Conservation (phyloP, 2,113 vertebrate species). For the Petrocephalus zakoni region DNA sequence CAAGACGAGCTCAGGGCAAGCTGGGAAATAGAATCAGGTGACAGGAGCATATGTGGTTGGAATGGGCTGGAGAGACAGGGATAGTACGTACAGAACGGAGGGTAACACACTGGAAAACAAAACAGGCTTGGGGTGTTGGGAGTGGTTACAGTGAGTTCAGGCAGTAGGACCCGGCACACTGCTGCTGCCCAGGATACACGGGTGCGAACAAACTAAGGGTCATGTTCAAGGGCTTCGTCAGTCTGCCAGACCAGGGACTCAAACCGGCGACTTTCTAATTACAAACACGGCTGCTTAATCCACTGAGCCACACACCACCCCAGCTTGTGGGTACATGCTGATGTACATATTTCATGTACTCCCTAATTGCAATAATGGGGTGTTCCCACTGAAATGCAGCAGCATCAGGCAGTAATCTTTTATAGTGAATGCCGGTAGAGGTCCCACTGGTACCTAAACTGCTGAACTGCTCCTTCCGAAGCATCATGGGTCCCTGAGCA, state of each 20-base stretch:
- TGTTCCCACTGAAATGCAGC: neutral
- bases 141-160: neutral
- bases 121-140: neutral
- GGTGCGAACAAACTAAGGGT: neutral
- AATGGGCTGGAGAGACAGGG: neutral
- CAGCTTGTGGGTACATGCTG: neutral
- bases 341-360: neutral
- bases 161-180: neutral
- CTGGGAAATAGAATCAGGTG: neutral
- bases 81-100: neutral
- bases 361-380: neutral
- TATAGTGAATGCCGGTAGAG: neutral
- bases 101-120: neutral
- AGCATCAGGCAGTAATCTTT: neutral
- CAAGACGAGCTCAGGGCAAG: neutral
- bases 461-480: neutral
- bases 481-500: neutral
- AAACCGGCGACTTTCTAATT: neutral
- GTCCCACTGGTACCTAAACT: neutral
- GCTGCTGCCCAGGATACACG: neutral
- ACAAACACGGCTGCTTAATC: neutral
- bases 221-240: neutral
- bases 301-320: neutral
- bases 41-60: neutral
- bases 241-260: neutral